phyloP scores from a whole-genome alignment of 2,797 vertebrate species.

The Semaprochilodus insignis region DNA sequence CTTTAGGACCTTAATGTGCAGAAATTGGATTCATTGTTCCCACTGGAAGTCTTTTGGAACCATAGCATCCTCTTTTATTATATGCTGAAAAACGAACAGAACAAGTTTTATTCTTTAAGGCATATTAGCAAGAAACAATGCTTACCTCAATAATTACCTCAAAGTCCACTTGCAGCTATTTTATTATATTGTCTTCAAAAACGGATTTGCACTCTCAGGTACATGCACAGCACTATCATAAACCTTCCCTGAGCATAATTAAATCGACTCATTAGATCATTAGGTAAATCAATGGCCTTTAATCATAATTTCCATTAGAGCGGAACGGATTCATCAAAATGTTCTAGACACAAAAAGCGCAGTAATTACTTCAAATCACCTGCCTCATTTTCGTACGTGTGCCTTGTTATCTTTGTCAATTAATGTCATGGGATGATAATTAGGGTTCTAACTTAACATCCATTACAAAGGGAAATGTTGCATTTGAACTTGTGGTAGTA shows the following conservation, averaged over 20 bases:
- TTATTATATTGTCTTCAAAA: neutral
- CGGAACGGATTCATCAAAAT: slow-evolving; percentile 31
- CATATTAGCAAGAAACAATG: neutral
- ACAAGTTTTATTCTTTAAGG: neutral
- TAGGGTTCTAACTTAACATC: slow-evolving; percentile 36
- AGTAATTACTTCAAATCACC: slow-evolving; percentile 54
- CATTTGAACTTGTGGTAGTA: neutral
- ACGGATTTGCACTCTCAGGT: slow-evolving; percentile 13
- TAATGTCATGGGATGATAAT: slow-evolving; percentile 50
- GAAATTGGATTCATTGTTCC: neutral
- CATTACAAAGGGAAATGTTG: slow-evolving; percentile 18
- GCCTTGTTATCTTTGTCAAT: slow-evolving; percentile 37
- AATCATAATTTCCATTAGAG: slow-evolving; percentile 49
- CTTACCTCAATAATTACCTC: neutral
- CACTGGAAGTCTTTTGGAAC: neutral
- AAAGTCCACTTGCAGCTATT: neutral
- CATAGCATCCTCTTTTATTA: neutral
- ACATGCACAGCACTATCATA: slow-evolving; percentile 20
- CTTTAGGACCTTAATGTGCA: neutral
- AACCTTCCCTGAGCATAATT: slow-evolving; percentile 44
- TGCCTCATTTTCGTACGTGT: slow-evolving; percentile 36
- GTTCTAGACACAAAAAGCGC: slow-evolving; percentile 40
- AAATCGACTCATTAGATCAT: slow-evolving; percentile 50
- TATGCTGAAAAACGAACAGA: neutral
- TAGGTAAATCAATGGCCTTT: slow-evolving; percentile 42